Base-by-base conservation (phyloP, 1,140 invertebrate genomes). In the Pemphigus obesinymphae region DNA sequence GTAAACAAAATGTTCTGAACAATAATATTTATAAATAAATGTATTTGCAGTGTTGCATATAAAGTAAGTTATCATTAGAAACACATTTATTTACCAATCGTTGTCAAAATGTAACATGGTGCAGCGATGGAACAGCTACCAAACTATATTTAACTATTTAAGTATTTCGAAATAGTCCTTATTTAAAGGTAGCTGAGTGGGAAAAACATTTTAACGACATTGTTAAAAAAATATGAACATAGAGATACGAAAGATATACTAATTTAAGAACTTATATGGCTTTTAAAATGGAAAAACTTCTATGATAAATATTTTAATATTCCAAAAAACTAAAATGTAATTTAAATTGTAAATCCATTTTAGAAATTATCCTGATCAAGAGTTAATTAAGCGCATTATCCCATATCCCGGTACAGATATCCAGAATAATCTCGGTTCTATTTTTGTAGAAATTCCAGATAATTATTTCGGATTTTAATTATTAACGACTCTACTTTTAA, bases 371-470 rank as follows among this genome's bases (percentile, higher is more conserved):
- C 76, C 53, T 29, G 76, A 80, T 43, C 20, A 80, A 45, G 37
- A 45, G 13, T 29, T 80, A 4, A 61, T 45, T 2, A 37, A 80
- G 31, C 11, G 15, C 0, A 26, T 40, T 43, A 37, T 55, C n/a
- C n/a, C n/a, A 61, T 17, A 31, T 61, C 55, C 13, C 11, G 55
- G 40, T n/a, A 80, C 23, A 13, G 76, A 80, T 43, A 3, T 20
- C 23, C 53, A 80, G 3, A 80, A 80, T 8, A 11, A 63, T 29
- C 63, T 10, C 20, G 63, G 76, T 63, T 80, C 76, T 5, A 6
- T 80, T 43, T 80, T 80, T 80, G 76, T 80, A 4, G 76, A 80
- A 45, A 80, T 80, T 17, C 76, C 76, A 29, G n/a, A n/a, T n/a
- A n/a, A n/a, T n/a, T n/a, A n/a, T n/a, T n/a, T n/a, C n/a, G n/a